Conservation (phyloP, 2,888 invertebrate species). For the Nineta flava region DNA sequence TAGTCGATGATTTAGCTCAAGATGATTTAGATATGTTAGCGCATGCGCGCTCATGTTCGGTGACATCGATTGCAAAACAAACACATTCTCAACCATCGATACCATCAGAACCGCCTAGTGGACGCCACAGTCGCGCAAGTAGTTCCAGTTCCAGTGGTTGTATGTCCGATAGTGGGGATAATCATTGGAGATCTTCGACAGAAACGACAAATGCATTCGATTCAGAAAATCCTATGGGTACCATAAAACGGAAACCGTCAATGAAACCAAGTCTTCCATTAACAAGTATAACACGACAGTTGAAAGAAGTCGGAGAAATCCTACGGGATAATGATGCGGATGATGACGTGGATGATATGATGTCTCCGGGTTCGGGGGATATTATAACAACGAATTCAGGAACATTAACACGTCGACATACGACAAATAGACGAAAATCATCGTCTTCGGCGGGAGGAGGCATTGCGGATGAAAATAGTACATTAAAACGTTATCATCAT, state of each 20-base stretch:
- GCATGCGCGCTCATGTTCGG: conserved; percentile 70
- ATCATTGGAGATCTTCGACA: conserved; percentile 34
- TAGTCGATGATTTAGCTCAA: conserved; percentile 71
- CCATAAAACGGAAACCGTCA: conserved; percentile 84
- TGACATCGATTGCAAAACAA: conserved; percentile 51
- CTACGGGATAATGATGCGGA: conserved; percentile 34
- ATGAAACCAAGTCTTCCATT: conserved; percentile 83
- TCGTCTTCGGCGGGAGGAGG: conserved; percentile 26
- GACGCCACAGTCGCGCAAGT: conserved; percentile 60
- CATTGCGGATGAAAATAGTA: conserved; percentile 25
- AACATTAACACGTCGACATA: conserved; percentile 32
- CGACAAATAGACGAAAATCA: conserved; percentile 29
- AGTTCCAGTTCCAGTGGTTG: conserved; percentile 78
- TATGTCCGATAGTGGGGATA: conserved; percentile 46
- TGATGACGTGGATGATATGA: conserved; percentile 28
- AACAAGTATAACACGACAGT: conserved; percentile 77
- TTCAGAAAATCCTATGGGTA: conserved; percentile 62
- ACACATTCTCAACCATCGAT: conserved; percentile 23
- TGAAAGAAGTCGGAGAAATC: conserved; percentile 69
- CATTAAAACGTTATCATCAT: conserved; percentile 40
- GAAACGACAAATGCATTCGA: conserved; percentile 57
- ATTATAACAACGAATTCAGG: conserved; percentile 10
- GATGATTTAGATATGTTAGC: conserved; percentile 69
- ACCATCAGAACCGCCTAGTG: conserved; percentile 26
- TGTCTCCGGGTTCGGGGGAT: conserved; percentile 14